These are phyloP conservation scores for Muschampia plurimacula DNA, from an alignment of 2,888 invertebrate species.

Conservation along the genomic window DNA sequence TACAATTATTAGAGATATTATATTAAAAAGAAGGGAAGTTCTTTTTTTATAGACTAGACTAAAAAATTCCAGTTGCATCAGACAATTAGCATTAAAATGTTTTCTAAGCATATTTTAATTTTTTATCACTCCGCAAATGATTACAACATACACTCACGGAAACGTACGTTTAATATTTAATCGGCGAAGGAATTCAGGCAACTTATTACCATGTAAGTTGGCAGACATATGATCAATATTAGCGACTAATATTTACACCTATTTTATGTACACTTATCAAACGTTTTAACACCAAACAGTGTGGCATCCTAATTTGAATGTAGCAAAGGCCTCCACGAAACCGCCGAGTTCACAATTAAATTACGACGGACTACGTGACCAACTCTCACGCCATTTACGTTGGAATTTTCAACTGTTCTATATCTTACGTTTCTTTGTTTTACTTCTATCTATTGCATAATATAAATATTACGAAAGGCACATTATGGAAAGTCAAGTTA, in stretches of 20 bases:
- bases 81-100: not conserved
- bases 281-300: conserved; percentile 79
- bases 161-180: conserved; percentile 59
- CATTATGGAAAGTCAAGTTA: not conserved
- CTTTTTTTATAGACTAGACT: not conserved
- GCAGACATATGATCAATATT: conserved; percentile 77
- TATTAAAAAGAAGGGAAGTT: not conserved
- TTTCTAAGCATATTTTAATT: not conserved
- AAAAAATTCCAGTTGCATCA: not conserved
- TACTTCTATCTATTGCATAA: not conserved
- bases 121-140: conserved; percentile 10
- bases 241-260: conserved; percentile 70
- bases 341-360: conserved; percentile 21
- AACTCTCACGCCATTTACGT: conserved; percentile 5
- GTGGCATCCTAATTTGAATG: conserved; percentile 64
- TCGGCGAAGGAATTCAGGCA: conserved; percentile 58
- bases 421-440: not conserved
- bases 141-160: conserved; percentile 48
- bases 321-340: conserved; percentile 51
- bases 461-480: not conserved
- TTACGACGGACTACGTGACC: conserved; percentile 1
- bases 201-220: conserved; percentile 64
- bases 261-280: conserved; percentile 71
- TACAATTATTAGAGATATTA: too few relatives aligned
- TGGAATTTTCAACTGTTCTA: conserved; percentile 2